Conservation (phyloP, 2,888 invertebrate species). For the Pilophorus perplexus region DNA sequence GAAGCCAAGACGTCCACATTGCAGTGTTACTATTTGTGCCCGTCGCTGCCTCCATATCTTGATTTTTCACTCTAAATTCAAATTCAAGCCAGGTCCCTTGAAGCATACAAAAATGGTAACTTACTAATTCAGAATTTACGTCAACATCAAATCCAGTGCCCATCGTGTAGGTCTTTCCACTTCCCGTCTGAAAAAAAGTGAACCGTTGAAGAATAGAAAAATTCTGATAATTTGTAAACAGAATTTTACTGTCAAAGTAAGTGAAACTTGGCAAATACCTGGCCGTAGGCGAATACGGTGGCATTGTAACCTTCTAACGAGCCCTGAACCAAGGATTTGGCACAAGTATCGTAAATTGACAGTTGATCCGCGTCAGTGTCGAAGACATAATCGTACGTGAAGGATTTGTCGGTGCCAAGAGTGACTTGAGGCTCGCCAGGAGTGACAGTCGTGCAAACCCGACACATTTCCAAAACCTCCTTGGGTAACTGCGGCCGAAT, state of each 20-base stretch:
- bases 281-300: slow-evolving; percentile 94
- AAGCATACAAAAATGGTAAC: too few species aligned
- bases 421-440: slow-evolving; percentile 89
- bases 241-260: too few species aligned
- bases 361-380: slow-evolving; percentile 74
- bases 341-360: slow-evolving; percentile 77
- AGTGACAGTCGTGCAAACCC: slow-evolving; percentile 85
- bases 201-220: too few species aligned
- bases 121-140: slow-evolving; percentile 52
- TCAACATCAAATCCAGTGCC: slow-evolving; percentile 91
- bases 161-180: slow-evolving; percentile 99
- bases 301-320: slow-evolving; percentile 96
- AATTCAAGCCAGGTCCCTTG: too few species aligned
- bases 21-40: too few species aligned
- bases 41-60: too few species aligned
- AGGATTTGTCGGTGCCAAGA: slow-evolving; percentile 88
- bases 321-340: slow-evolving; percentile 82
- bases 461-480: slow-evolving; percentile 92
- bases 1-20: too few species aligned
- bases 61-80: too few species aligned
- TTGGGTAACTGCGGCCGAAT: slow-evolving; percentile 91
- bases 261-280: too few species aligned
- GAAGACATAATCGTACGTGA: slow-evolving; percentile 95
- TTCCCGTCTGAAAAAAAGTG: slow-evolving; percentile 74
- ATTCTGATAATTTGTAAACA: too few species aligned